Base-by-base conservation (phyloP, 92 coral and sea anemone species). In the Epizoanthus rinbou region DNA sequence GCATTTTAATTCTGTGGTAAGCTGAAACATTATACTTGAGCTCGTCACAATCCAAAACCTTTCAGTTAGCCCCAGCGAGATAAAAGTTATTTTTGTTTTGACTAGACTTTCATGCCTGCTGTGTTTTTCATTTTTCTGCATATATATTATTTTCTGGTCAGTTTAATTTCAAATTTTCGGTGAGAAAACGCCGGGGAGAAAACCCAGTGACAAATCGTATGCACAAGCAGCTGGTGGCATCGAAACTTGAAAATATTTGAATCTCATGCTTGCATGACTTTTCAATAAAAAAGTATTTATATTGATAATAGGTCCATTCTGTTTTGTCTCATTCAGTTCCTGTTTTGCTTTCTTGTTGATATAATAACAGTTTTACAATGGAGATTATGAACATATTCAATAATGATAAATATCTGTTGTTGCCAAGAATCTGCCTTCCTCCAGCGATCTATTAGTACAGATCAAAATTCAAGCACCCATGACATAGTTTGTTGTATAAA, bases 331-430 rank as follows among this genome's bases (percentile, higher is more conserved):
- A 14, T 23, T 63, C 35, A 19, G 35, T 21, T 63, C 31, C 68
- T 63, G 68, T 63, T 19, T 63, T 63, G 17, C 31, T 63, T 10
- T 63, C 23, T 63, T 63, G 68, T 6, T 63, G 68, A 63, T 63
- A 11, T 50, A 11, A 50, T 50, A 50, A 50, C 50, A 60, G 23
- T 60, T 60, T 60, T 60, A n/a, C 11, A 24, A 60, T 6, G 6
- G 31, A 63, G 15, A 63, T 17, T 28, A 63, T 19, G 0, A 25
- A 3, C 68, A 63, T 25, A 35, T 3, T 23, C 10, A 21, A 5
- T 63, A 25, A 22, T n/a, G 23, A 14, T 63, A 50, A 10, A n/a
- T n/a, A n/a, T 50, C 54, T 9, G 54, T 50, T 50, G 54, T 50
- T 50, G 54, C 54, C 54, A 50, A 2, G 15, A 50, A 50, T 50